phyloP scores from a whole-genome alignment of 2,113 vertebrate species.

The Limnothrissa miodon region DNA sequence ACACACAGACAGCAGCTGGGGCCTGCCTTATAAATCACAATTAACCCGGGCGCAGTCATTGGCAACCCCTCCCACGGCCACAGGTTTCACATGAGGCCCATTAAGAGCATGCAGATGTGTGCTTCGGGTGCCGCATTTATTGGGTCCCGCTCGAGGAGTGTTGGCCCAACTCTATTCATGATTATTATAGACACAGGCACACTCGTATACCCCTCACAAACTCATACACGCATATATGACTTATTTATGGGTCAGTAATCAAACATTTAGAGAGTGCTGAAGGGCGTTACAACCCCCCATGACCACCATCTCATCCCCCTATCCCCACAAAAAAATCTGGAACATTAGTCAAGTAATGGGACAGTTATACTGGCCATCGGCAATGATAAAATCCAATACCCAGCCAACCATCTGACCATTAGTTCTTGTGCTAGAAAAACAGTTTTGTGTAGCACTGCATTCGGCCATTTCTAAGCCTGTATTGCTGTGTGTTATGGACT shows the following conservation, averaged over 20 bases:
- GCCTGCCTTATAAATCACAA: conserved; percentile 63
- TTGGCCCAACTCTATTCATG: neutral
- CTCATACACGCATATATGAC: conserved; percentile 33
- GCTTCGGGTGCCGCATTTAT: conserved; percentile 8
- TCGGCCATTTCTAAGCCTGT: conserved; percentile 46
- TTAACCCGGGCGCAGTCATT: conserved; percentile 51
- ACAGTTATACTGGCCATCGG: conserved; percentile 57
- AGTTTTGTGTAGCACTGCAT: conserved; percentile 50
- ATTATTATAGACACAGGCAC: neutral
- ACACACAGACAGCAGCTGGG: conserved; percentile 52
- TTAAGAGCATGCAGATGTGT: neutral
- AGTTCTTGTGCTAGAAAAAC: conserved; percentile 58
- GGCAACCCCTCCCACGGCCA: neutral
- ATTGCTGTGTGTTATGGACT: neutral
- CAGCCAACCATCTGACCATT: conserved; percentile 53
- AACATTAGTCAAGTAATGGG: conserved; percentile 45
- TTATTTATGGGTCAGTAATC: conserved; percentile 53
- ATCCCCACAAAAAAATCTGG: conserved; percentile 43
- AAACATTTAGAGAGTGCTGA: conserved; percentile 34
- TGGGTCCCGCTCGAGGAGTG: neutral
- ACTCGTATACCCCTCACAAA: neutral
- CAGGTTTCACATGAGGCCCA: conserved; percentile 5
- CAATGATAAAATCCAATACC: conserved; percentile 58
- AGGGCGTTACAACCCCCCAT: conserved; percentile 33
- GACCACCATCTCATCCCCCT: conserved; percentile 24